Percentiles rank a stretch among this genome's conserved stretches.
These are phyloP conservation scores for Pissodes strobi DNA, from an alignment of 1,140 invertebrate genomes.

Conservation along the genomic window DNA sequence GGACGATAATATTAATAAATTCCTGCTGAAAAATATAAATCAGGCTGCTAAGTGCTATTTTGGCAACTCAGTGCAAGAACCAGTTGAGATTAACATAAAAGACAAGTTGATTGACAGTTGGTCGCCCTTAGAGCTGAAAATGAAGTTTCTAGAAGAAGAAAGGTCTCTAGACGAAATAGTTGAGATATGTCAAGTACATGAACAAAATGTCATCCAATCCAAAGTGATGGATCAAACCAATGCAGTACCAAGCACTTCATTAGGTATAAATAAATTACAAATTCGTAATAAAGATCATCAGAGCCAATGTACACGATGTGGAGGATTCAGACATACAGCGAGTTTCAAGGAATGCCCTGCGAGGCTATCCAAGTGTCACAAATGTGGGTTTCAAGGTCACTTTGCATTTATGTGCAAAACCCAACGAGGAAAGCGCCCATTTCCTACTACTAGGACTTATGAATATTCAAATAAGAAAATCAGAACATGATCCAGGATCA, in stretches of 20 bases:
- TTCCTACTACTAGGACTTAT: too few relatives aligned
- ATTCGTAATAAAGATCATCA: background rate
- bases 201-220: slow-evolving; percentile 25
- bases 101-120: slow-evolving; percentile 46
- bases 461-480: background rate
- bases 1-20: slow-evolving; percentile 32
- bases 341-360: background rate
- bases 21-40: slow-evolving; percentile 40
- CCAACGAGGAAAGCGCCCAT: background rate
- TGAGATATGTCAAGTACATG: slow-evolving; percentile 34
- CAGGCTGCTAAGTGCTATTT: slow-evolving; percentile 47
- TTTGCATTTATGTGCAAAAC: background rate
- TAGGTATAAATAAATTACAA: background rate
- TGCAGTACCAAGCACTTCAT: background rate
- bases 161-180: slow-evolving; percentile 36
- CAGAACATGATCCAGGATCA: background rate
- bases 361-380: background rate
- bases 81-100: slow-evolving; percentile 42
- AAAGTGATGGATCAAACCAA: slow-evolving; percentile 12
- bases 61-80: slow-evolving; percentile 34
- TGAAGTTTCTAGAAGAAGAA: slow-evolving; percentile 43
- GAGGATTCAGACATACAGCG: slow-evolving; percentile 2
- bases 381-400: background rate
- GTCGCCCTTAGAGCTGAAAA: slow-evolving; percentile 34
- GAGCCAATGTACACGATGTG: slow-evolving; percentile 29